phyloP scores from a whole-genome alignment of 2,113 vertebrate genomes.

The Sinocyclocheilus rhinocerous region DNA sequence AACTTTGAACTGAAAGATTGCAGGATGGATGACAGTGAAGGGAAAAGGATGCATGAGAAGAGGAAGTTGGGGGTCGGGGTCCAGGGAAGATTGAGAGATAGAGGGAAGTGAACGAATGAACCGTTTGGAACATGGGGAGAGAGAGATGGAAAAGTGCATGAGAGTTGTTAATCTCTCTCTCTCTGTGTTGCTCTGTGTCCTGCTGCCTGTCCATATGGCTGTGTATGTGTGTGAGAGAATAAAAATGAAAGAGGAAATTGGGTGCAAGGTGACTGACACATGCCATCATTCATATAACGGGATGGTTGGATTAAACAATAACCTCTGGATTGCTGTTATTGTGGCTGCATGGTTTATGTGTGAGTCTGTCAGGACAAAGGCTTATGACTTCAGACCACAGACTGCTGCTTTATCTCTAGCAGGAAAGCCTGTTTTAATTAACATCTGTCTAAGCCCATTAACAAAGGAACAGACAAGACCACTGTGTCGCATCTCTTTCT shows the following conservation, averaged over 20 bases:
- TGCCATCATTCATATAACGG: neutral
- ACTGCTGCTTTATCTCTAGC: constrained; percentile 50
- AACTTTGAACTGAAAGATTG: neutral
- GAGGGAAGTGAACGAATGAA: neutral
- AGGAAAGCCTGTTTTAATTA: constrained; percentile 66
- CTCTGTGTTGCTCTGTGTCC: constrained; percentile 49
- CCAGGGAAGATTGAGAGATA: neutral
- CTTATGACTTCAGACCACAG: constrained; percentile 45
- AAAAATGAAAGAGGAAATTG: constrained; percentile 9
- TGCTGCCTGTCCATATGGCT: constrained; percentile 57
- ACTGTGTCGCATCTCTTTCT: constrained; percentile 21
- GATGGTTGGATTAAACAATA: constrained; percentile 18
- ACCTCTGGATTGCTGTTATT: constrained; percentile 9
- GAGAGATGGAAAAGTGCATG: constrained; percentile 20
- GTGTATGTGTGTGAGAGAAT: neutral
- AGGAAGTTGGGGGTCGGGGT: constrained; percentile 5
- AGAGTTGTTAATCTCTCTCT: constrained; percentile 51
- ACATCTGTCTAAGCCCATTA: constrained; percentile 58
- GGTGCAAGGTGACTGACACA: constrained; percentile 12
- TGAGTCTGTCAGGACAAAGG: constrained; percentile 5
- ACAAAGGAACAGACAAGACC: constrained; percentile 53
- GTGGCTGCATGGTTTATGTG: neutral
- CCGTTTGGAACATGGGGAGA: constrained; percentile 20
- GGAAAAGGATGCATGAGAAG: neutral
- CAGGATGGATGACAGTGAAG: neutral